phyloP scores from a whole-genome alignment of 2,888 invertebrate genomes.

The Parnassius mnemosyne region DNA sequence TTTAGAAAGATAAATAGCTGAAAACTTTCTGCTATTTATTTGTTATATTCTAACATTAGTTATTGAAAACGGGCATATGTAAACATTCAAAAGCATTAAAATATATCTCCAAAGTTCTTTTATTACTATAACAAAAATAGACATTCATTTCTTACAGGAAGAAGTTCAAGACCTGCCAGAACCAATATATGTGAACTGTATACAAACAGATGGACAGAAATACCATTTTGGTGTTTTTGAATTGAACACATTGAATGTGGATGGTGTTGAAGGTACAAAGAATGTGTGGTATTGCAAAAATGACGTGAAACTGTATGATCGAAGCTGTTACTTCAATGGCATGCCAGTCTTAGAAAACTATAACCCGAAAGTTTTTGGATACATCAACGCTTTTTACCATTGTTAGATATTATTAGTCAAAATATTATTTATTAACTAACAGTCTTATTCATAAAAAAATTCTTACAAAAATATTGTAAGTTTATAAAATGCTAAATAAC shows the following conservation, averaged over 20 bases:
- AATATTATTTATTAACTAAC: conserved; percentile 32
- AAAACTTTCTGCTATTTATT: too few relatives aligned
- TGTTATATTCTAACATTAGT: too few relatives aligned
- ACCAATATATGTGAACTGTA: conserved; percentile 90
- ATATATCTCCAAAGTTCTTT: conserved; percentile 25
- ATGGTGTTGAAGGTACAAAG: conserved; percentile 79
- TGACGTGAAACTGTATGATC: conserved; percentile 82
- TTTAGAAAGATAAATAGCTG: too few relatives aligned
- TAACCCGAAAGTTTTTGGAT: conserved; percentile 88
- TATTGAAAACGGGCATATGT: too few relatives aligned
- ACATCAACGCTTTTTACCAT: conserved; percentile 89
- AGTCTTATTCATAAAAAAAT: too few relatives aligned
- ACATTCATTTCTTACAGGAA: conserved; percentile 62
- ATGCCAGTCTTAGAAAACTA: conserved; percentile 86
- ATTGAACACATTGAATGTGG: conserved; percentile 88
- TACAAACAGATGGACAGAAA: conserved; percentile 88
- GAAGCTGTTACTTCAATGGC: conserved; percentile 83
- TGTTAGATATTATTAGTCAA: conserved; percentile 60
- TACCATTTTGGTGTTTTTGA: conserved; percentile 93
- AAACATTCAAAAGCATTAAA: background rate
- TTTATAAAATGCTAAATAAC: too few relatives aligned
- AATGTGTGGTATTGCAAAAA: conserved; percentile 91
- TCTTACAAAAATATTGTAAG: background rate
- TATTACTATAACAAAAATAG: conserved; percentile 27
- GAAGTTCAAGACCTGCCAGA: conserved; percentile 83